Evolutionary conservation across 2,113 vertebrate genomes (phyloP).

Genomic region (Phasianus colchicus): DNA sequence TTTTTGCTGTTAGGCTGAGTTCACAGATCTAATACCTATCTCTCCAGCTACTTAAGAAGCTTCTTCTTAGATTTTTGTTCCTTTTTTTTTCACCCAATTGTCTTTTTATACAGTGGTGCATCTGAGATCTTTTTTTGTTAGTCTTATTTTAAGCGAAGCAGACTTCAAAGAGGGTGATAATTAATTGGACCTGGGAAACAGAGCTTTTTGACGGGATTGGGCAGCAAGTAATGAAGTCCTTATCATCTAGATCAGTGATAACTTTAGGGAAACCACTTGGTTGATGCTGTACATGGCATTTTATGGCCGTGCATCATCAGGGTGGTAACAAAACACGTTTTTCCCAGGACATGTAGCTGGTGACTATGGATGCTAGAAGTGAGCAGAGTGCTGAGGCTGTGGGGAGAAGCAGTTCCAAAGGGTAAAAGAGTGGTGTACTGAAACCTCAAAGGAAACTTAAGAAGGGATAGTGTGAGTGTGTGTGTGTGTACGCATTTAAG

Average conservation of each 20-base stretch:
- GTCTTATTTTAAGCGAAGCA: neutral
- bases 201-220: neutral
- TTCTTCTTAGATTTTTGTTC: neutral
- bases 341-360: neutral
- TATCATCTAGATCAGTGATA: neutral
- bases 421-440: neutral
- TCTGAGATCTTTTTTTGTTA: neutral
- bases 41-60: neutral
- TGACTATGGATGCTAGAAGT: neutral
- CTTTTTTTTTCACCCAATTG: neutral
- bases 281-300: neutral
- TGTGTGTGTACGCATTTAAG: neutral
- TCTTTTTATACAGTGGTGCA: neutral
- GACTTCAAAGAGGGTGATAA: neutral
- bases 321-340: neutral
- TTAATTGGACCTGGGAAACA: neutral
- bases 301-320: accelerated
- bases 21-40: neutral
- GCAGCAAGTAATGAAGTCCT: neutral
- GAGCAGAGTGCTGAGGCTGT: neutral
- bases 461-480: constrained; percentile 21
- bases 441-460: constrained; percentile 48
- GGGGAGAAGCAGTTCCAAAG: neutral
- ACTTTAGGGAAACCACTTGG: neutral
- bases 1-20: neutral